Evolutionary conservation across 2,888 invertebrate genomes (phyloP).

Genomic region (Hemistola chrysoprasaria): DNA sequence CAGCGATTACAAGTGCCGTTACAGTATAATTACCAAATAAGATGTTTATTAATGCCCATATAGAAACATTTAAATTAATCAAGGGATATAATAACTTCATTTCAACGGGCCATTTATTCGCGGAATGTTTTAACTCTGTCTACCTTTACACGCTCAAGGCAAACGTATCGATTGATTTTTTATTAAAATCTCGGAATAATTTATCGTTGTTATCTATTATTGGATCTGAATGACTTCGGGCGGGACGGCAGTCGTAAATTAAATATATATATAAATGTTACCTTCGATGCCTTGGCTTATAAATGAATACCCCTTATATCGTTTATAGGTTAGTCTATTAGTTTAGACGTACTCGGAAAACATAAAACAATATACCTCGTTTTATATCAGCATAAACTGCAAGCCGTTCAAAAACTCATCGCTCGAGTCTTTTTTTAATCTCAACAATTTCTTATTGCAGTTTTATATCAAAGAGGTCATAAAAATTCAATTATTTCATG

Average conservation of each 20-base stretch:
- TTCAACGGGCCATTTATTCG: constrained; percentile 43
- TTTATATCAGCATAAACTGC: too few relatives aligned
- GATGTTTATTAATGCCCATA: constrained; percentile 54
- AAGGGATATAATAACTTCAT: constrained; percentile 52
- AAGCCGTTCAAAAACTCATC: too few relatives aligned
- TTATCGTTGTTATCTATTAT: constrained; percentile 22
- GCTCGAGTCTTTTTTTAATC: too few relatives aligned
- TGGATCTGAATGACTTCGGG: constrained; percentile 19
- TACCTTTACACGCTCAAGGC: constrained; percentile 18
- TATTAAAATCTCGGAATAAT: constrained; percentile 20
- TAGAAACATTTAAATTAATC: constrained; percentile 59
- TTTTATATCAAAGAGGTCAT: too few relatives aligned
- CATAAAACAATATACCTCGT: too few relatives aligned
- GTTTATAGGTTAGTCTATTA: constrained; percentile 3
- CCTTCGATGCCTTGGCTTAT: constrained; percentile 11
- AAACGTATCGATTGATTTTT: constrained; percentile 21
- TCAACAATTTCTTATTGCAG: too few relatives aligned
- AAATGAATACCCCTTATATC: constrained; percentile 2
- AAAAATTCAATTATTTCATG: too few relatives aligned
- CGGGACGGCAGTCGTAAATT: constrained; percentile 18
- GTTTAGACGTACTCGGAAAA: too few relatives aligned
- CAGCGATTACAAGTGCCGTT: constrained; percentile 45
- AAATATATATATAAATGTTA: constrained; percentile 20
- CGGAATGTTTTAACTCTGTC: constrained; percentile 21
- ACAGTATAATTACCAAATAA: constrained; percentile 61